Evolutionary conservation across 1,140 invertebrate species (phyloP).

Genomic region (Phenacoccus solenopsis): DNA sequence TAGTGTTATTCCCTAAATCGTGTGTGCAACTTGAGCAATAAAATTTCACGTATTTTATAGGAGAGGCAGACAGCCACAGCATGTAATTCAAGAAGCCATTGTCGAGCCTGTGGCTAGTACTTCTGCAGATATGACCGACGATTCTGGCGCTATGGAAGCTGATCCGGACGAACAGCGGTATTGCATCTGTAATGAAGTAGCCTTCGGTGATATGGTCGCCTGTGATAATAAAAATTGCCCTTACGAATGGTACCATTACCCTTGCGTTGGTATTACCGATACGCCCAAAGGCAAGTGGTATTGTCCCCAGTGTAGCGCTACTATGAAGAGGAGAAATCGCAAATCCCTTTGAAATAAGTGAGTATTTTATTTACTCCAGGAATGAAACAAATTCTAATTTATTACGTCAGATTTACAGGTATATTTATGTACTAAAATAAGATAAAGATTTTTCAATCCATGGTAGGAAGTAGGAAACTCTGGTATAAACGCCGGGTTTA

Average conservation of each 20-base stretch:
- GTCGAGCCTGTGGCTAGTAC: constrained; percentile 16
- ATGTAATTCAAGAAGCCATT: constrained; percentile 12
- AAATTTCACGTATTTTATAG: constrained; percentile 12
- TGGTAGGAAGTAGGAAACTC: constrained; percentile 43
- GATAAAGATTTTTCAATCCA: constrained; percentile 39
- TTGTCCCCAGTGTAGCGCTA: constrained; percentile 84
- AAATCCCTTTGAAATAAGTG: constrained; percentile 18
- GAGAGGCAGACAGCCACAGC: constrained; percentile 9
- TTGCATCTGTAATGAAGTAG: constrained; percentile 95
- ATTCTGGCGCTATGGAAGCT: constrained; percentile 43
- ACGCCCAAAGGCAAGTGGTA: constrained; percentile 98
- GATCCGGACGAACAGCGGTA: constrained; percentile 91
- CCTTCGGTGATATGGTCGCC: constrained; percentile 97
- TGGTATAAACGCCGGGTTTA: constrained; percentile 55
- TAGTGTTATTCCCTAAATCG: no score
- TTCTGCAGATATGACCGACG: constrained; percentile 23
- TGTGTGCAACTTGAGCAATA: no score
- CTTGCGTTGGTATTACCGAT: constrained; percentile 88
- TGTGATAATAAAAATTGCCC: constrained; percentile 98
- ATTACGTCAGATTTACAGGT: not conserved
- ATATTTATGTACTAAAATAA: not conserved
- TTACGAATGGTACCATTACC: constrained; percentile 98
- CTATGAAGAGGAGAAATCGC: constrained; percentile 61
- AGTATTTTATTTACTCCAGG: not conserved
- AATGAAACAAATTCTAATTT: not conserved